Evolutionary conservation across 92 coral and sea anemone species (phyloP).

Genomic region (Hydrozoanthus gracilis): DNA sequence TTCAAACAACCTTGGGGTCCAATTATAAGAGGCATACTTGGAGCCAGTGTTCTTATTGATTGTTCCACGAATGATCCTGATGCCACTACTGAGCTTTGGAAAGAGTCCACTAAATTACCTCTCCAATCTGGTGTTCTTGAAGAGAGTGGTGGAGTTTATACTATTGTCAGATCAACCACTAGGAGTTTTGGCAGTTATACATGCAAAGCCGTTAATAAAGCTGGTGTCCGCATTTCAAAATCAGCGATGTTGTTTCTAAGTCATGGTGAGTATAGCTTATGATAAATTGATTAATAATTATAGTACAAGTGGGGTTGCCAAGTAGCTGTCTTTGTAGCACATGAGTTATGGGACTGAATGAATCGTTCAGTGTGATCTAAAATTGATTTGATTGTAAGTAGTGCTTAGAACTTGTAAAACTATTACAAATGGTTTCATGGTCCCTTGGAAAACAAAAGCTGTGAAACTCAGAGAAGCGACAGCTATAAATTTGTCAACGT

Average conservation of each 20-base stretch:
- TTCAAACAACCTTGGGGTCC: too few species aligned
- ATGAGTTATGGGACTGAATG: background rate
- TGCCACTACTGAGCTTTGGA: background rate
- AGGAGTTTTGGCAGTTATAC: background rate
- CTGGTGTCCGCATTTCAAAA: background rate
- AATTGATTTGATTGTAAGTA: too few species aligned
- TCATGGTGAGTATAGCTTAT: background rate
- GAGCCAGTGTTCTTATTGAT: background rate
- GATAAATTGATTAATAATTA: background rate
- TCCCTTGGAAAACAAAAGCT: too few species aligned
- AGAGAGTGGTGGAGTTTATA: background rate
- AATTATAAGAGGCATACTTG: too few species aligned
- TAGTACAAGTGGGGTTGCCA: background rate
- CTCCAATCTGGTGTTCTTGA: background rate
- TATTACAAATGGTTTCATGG: too few species aligned
- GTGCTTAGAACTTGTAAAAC: too few species aligned
- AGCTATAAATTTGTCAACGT: too few species aligned
- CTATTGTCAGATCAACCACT: background rate
- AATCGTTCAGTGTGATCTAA: too few species aligned
- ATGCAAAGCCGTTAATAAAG: background rate
- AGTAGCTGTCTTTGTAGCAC: background rate
- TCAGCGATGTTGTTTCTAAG: background rate
- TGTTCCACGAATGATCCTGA: background rate
- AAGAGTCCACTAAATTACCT: background rate
- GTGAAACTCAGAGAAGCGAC: too few species aligned